Percentiles rank a stretch among this genome's conserved stretches.
phyloP scores from a whole-genome alignment of 2,888 invertebrate species.

The Aleiodes leptofemur region DNA sequence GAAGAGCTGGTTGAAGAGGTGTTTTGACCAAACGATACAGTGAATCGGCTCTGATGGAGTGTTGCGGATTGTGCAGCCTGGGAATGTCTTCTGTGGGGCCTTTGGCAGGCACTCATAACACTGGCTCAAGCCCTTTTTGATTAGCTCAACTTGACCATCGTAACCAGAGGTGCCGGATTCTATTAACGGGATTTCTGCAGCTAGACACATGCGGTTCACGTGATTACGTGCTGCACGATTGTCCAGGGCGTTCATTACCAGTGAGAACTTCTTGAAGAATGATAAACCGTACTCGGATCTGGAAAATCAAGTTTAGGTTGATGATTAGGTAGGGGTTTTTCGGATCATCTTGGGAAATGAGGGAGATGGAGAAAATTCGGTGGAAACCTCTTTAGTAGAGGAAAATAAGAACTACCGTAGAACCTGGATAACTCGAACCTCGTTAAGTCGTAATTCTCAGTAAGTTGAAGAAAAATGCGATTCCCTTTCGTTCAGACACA shows the following conservation, averaged over 20 bases:
- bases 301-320: slow-evolving; percentile 48
- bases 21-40: slow-evolving; percentile 99
- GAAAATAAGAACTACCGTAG: no score
- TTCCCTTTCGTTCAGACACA: no score
- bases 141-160: slow-evolving; percentile 95
- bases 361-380: no score
- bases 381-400: no score
- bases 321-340: not conserved
- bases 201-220: slow-evolving; percentile 98
- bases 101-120: slow-evolving; percentile 98
- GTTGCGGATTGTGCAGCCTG: slow-evolving; percentile 99
- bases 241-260: slow-evolving; percentile 98
- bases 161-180: slow-evolving; percentile 99
- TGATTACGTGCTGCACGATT: slow-evolving; percentile 97
- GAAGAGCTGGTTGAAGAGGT: slow-evolving; percentile 98
- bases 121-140: slow-evolving; percentile 90
- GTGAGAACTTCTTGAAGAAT: slow-evolving; percentile 92
- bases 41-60: slow-evolving; percentile 99
- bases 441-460: no score
- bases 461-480: no score
- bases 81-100: slow-evolving; percentile 93
- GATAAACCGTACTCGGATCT: slow-evolving; percentile 92
- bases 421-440: no score
- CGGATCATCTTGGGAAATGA: no score
- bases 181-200: slow-evolving; percentile 94